Percentiles rank a stretch among this genome's conserved stretches.
phyloP scores from a whole-genome alignment of 2,888 invertebrate genomes.

The Pyrocoelia pectoralis region DNA sequence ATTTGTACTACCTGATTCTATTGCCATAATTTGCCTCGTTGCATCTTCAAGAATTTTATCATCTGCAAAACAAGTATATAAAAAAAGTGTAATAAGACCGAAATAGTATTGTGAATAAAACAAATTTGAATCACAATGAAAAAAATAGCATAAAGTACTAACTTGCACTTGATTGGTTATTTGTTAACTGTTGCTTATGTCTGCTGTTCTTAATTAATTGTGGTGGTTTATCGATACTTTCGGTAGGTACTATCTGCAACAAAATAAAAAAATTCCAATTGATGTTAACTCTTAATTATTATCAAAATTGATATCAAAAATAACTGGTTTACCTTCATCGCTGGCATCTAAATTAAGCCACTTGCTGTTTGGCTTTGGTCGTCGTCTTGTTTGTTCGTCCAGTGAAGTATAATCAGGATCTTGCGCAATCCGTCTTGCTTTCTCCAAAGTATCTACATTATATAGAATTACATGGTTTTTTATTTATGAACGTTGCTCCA shows the following conservation, averaged over 20 bases:
- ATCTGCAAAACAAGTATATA: no score
- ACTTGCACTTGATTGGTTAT: neutral
- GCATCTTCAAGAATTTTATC: no score
- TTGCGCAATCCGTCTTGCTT: slow-evolving; percentile 2
- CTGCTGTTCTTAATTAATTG: neutral
- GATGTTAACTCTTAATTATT: neutral
- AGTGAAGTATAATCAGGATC: neutral
- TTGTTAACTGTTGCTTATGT: neutral
- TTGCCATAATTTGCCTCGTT: no score
- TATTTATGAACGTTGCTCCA: no score
- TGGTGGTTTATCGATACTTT: neutral
- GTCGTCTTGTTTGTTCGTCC: neutral
- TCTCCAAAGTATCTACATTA: slow-evolving; percentile 3
- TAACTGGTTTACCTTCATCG: neutral
- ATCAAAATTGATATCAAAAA: neutral
- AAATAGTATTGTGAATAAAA: no score
- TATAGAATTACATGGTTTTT: neutral
- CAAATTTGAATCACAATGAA: no score
- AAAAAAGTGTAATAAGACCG: no score
- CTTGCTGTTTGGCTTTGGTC: neutral
- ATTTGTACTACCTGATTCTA: no score
- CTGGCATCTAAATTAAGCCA: neutral
- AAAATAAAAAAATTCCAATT: neutral
- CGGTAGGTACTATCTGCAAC: neutral
- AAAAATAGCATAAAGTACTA: no score